Evolutionary conservation across 1,140 invertebrate species (phyloP).

Genomic region (Zaprionus vittiger): DNA sequence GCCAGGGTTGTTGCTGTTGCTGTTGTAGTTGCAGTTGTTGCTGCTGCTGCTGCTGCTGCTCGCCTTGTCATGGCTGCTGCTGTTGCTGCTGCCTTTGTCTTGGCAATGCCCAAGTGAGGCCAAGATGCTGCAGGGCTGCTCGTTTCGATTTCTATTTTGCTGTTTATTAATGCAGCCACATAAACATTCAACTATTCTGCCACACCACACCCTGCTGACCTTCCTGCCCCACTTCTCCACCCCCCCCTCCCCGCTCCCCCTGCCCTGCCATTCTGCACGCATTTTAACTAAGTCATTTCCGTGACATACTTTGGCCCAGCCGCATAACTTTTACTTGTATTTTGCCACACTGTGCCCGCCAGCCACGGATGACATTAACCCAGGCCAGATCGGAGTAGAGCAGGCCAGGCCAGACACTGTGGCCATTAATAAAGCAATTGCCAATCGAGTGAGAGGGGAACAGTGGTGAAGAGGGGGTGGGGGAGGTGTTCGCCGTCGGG

Average conservation of each 20-base stretch:
- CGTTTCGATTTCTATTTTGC: constrained; percentile 78
- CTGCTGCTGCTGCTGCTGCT: constrained; percentile 1
- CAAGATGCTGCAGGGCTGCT: constrained; percentile 48
- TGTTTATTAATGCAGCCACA: constrained; percentile 72
- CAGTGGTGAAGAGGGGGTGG: background rate
- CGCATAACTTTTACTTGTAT: constrained; percentile 70
- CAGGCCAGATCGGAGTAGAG: constrained; percentile 16
- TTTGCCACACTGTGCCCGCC: constrained; percentile 38
- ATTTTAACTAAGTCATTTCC: constrained; percentile 79
- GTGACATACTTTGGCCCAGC: constrained; percentile 68
- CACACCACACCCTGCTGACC: constrained; percentile 7
- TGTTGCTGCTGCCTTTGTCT: constrained; percentile 32
- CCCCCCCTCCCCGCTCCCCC: background rate
- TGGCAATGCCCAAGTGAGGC: constrained; percentile 49
- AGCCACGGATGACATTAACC: constrained; percentile 77
- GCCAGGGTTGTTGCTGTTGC: constrained; percentile 22
- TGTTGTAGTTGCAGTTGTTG: constrained; percentile 11
- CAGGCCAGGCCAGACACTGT: constrained; percentile 1
- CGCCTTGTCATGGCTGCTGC: constrained; percentile 30
- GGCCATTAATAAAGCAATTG: constrained; percentile 58
- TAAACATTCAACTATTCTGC: constrained; percentile 37
- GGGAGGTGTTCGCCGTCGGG: background rate
- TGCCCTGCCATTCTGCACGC: constrained; percentile 40
- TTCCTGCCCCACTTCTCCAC: constrained; percentile 9
- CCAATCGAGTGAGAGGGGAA: constrained; percentile 22